phyloP scores from a whole-genome alignment of 2,888 invertebrate species.

The Hirtodrosophila confusa region DNA sequence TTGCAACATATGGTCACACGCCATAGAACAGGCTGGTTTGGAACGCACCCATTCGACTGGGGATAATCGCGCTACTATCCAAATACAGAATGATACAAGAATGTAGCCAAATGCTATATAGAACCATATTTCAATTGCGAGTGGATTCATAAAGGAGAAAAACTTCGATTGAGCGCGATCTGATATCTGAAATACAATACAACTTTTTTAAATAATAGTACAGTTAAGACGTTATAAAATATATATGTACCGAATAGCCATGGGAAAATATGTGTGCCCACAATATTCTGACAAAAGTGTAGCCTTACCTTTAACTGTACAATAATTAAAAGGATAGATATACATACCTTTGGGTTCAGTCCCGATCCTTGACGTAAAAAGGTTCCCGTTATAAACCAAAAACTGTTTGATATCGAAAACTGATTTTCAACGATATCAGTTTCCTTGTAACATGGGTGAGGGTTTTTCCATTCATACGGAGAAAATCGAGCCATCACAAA shows the following conservation, averaged over 20 bases:
- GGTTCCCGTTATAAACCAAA: constrained; percentile 96
- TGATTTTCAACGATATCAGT: constrained; percentile 96
- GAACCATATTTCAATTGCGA: constrained; percentile 94
- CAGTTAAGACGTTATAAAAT: background rate
- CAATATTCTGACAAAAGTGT: background rate
- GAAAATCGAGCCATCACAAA: constrained; percentile 98
- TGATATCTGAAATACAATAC: constrained; percentile 82
- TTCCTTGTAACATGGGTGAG: constrained; percentile 91
- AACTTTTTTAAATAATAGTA: background rate
- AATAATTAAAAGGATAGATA: background rate
- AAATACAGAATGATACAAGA: constrained; percentile 91
- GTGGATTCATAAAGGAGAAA: constrained; percentile 94
- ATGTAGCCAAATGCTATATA: constrained; percentile 91
- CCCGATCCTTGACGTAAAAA: constrained; percentile 94
- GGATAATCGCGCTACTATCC: constrained; percentile 93
- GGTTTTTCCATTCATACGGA: constrained; percentile 97
- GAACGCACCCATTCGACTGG: constrained; percentile 92
- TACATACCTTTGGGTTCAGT: constrained; percentile 91
- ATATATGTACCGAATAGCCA: background rate
- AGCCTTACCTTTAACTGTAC: background rate
- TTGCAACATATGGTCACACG: constrained; percentile 79
- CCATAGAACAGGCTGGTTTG: constrained; percentile 86
- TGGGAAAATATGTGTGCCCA: background rate
- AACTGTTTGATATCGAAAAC: constrained; percentile 96
- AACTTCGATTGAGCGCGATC: constrained; percentile 88